phyloP scores from a whole-genome alignment of 2,797 vertebrate genomes.

The Peromyscus attwateri region DNA sequence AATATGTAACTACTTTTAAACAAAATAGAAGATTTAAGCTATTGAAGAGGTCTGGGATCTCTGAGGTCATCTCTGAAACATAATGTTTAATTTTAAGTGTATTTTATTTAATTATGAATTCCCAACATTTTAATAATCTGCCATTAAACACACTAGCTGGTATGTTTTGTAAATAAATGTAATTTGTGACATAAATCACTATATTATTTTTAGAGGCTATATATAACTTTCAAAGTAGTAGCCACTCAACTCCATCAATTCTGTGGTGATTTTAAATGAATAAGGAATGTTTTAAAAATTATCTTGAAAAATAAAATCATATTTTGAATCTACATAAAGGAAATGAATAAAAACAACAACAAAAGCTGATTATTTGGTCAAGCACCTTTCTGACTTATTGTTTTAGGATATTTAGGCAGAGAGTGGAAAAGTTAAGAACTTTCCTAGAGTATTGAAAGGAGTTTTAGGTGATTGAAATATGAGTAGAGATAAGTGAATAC shows the following conservation, averaged over 20 bases:
- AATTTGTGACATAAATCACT: not conserved
- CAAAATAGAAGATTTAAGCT: not conserved
- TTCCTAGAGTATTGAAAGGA: constrained; percentile 22
- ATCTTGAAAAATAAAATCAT: constrained; percentile 46
- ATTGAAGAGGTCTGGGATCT: not conserved
- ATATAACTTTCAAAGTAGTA: not conserved
- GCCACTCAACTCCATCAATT: not conserved
- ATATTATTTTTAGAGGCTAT: not conserved
- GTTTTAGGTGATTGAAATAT: constrained; percentile 38
- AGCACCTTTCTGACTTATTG: constrained; percentile 43
- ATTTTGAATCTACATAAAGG: not conserved
- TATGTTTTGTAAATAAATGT: not conserved
- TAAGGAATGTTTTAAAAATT: constrained; percentile 1
- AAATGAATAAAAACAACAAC: not conserved
- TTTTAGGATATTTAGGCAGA: not conserved
- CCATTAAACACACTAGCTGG: not conserved
- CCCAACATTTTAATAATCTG: constrained; percentile 30
- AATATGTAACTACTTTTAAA: not conserved
- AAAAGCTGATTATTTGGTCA: not conserved
- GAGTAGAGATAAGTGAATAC: constrained; percentile 42
- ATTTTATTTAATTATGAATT: not conserved
- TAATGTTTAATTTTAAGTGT: constrained; percentile 22
- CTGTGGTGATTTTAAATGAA: not conserved
- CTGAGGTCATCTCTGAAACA: not conserved
- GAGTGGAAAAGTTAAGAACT: constrained; percentile 6